Evolutionary conservation across 1,140 invertebrate species (phyloP), one percentile per base, ranked within the genome.

Genomic region (Trichomalopsis sarcophagae): DNA sequence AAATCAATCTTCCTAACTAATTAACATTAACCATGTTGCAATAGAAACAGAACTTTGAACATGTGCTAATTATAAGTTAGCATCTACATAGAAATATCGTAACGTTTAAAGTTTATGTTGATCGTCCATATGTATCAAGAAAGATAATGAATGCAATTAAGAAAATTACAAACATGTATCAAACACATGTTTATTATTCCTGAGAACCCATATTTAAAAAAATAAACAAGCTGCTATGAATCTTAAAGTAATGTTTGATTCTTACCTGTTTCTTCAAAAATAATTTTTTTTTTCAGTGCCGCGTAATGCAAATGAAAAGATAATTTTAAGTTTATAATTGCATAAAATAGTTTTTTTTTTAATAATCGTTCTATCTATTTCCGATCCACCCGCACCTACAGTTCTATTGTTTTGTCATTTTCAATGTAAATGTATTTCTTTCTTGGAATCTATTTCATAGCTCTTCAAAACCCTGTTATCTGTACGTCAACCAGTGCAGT

Each of bases 241-340:
- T 62, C 7, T 21, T n/a, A 62, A 62, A 62, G 4, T 62, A 62
- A 62, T 62, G 6, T 23, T 50, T 73, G 1, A 40, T 83, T 68
- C 82, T 83, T 83, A 83, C 82, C 82, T 82, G 71, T 44, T n/a
- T n/a, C 82, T 83, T 75, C 17, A 73, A 82, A n/a, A 77, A 77
- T 33, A 68, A 83, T 66, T 83, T 76, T 73, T 33, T n/a, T 66
- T 77, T 11, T 21, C n/a, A 77, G n/a, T 62, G 6, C 74, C 73
- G 68, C n/a, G 82, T 1, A 76, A 82, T 82, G 50, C 47, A 83
- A 77, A 74, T 33, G 30, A 81, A 73, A 76, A 82, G 62, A 47
- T 77, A 2, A 21, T 30, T 83, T 83, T 83, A 44, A 33, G 33
- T 79, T 17, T 62, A 62, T 27, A 27, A 27, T 27, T 7, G 1